Evolutionary conservation across 2,888 invertebrate species (phyloP).

Genomic region (Oligia strigilis): DNA sequence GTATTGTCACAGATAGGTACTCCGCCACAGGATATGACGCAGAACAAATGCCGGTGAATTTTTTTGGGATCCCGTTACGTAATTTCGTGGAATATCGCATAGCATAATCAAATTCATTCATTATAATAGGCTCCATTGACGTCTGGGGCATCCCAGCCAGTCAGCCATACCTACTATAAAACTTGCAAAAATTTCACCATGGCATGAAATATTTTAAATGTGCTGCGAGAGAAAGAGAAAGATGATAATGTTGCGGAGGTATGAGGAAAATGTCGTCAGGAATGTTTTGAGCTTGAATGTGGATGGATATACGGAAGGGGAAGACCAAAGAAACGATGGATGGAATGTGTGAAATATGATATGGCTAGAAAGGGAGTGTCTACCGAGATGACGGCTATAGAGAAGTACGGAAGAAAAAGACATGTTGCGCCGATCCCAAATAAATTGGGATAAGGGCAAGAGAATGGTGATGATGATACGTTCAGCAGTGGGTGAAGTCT

Average conservation of each 20-base stretch:
- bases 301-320: neutral
- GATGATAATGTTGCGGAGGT: neutral
- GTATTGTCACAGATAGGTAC: neutral
- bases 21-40: constrained; percentile 33
- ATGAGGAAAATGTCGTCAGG: neutral
- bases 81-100: neutral
- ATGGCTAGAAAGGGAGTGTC: too few relatives aligned
- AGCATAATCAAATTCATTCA: neutral
- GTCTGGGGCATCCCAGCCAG: neutral
- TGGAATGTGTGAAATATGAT: too few relatives aligned
- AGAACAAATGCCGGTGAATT: neutral
- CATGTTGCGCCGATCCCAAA: too few relatives aligned
- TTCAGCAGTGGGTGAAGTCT: too few relatives aligned
- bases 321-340: too few relatives aligned
- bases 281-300: neutral
- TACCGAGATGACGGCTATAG: too few relatives aligned
- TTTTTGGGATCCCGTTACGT: neutral
- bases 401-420: too few relatives aligned
- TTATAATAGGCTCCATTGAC: neutral
- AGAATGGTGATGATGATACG: too few relatives aligned
- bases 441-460: too few relatives aligned
- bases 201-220: neutral
- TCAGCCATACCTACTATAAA: neutral
- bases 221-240: neutral
- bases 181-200: too few relatives aligned